Evolutionary conservation across 2,888 invertebrate species (phyloP), one percentile per base, ranked within the genome.

Genomic region (Pristionchus mayeri): DNA sequence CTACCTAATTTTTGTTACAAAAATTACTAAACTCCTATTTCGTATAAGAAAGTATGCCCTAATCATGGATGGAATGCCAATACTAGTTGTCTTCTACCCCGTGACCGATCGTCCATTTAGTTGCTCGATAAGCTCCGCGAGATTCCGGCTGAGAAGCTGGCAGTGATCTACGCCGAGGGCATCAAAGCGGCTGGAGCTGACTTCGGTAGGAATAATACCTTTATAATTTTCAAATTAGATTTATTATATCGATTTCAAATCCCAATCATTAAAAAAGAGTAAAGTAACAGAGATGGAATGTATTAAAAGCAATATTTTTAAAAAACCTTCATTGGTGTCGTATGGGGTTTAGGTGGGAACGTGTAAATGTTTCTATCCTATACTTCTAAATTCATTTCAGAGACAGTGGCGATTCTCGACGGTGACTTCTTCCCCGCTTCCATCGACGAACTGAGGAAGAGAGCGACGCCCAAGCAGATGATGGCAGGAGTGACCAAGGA

Each of bases 131-230:
- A 80, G 50, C 80, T 80, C 3, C 54, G 80, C 18, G 34, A n/a
- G 24, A 4, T 80, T 21, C 80, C 80, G 13, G 80, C 80, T 24
- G 11, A 54, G 24, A 34, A 57, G 9, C 37, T 80, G 27, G 80
- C 40, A 3, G 80, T 80, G 54, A 57, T 37, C 11, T 54, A 40
- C 27, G 37, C 57, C 11, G 48, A 57, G 4, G 27, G 37, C 3
- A 37, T 78, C 76, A 57, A 80, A n/a, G 54, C 4, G 13, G 11
- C 37, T 9, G 54, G 34, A 3, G 54, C 48, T 1, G 80, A 80
- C 40, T 57, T 37, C 40, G 89, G 89, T 80, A 87, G 24, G 80
- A n/a, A n/a, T n/a, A n/a, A n/a, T n/a, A n/a, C n/a, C n/a, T n/a
- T n/a, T n/a, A n/a, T n/a, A n/a, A n/a, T n/a, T 82, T 0, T 27